Evolutionary conservation across 2,797 vertebrate species (phyloP), one percentile per base, ranked within the genome.

Genomic region (Sphenopsis melanotis): DNA sequence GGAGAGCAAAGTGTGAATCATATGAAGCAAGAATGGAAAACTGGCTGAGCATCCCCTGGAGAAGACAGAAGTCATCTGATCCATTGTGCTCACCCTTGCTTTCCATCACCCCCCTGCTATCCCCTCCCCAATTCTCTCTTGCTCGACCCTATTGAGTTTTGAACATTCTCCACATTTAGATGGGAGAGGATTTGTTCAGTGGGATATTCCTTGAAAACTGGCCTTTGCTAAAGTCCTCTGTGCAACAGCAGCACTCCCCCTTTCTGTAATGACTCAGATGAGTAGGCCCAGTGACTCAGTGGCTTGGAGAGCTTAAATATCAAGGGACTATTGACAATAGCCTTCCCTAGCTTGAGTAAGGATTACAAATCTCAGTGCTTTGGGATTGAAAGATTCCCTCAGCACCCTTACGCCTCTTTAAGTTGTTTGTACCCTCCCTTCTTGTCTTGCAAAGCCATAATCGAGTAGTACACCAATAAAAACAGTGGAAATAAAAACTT

Each of bases 261-360:
- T 69, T 83, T 63, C 55, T 63, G 47, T 36, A 83, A 64, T 97
- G 96, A 94, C 85, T 96, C 95, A 95, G 72, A 94, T 3, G 66
- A 93, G 94, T 95, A 94, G 91, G 91, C 89, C 77, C 60, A 90
- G 32, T 96, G 94, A 96, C 87, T 96, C 95, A 96, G 87, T 90
- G 87, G 68, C 76, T 93, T 94, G 94, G 91, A 96, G 59, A 96
- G 52, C 83, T 94, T 83, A 96, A 94, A 91, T 94, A 87, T 39
- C 94, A 95, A 71, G 91, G 47, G 66, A 79, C 66, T 79, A 82
- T 63, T 91, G 89, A 94, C 70, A 94, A 88, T 63, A 91, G 79
- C 77, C 77, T 92, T 88, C 55, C 55, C 14, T 46, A 83, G 39
- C 9, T 76, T 94, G 77, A 95, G 52, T 90, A 91, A 96, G 65